These are phyloP conservation scores for Hexactinellida sp. DNA, from an alignment of 37 sponge, comb jelly and placozoan genomes.

Conservation along the genomic window DNA sequence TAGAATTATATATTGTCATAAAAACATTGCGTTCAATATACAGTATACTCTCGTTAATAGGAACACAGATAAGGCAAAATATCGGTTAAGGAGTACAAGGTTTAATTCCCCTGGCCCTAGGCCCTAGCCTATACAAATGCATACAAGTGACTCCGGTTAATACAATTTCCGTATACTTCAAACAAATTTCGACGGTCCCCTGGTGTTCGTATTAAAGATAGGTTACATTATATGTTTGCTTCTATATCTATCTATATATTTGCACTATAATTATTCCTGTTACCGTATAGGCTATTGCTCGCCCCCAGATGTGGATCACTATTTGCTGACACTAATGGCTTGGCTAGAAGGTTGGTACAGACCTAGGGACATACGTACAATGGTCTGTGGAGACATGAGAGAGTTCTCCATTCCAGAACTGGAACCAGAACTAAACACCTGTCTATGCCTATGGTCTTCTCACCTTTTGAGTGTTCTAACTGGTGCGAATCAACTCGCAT, in stretches of 20 bases:
- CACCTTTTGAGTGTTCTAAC: neutral
- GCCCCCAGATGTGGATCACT: neutral
- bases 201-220: too few species aligned
- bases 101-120: too few species aligned
- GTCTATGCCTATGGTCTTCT: neutral
- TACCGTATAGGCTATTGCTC: neutral
- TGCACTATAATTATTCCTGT: neutral
- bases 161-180: too few species aligned
- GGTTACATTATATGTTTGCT: too few species aligned
- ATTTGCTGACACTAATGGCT: neutral
- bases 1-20: neutral
- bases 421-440: neutral
- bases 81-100: too few species aligned
- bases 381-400: neutral
- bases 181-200: too few species aligned
- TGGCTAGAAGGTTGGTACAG: conserved; percentile 7
- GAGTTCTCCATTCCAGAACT: neutral
- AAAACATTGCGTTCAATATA: too few species aligned
- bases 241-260: too few species aligned
- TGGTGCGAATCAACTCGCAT: neutral
- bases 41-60: too few species aligned
- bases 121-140: too few species aligned
- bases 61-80: too few species aligned
- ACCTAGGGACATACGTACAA: neutral
- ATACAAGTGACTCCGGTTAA: too few species aligned